Evolutionary conservation across 2,113 vertebrate species (phyloP).

Genomic region (Promerops cafer): DNA sequence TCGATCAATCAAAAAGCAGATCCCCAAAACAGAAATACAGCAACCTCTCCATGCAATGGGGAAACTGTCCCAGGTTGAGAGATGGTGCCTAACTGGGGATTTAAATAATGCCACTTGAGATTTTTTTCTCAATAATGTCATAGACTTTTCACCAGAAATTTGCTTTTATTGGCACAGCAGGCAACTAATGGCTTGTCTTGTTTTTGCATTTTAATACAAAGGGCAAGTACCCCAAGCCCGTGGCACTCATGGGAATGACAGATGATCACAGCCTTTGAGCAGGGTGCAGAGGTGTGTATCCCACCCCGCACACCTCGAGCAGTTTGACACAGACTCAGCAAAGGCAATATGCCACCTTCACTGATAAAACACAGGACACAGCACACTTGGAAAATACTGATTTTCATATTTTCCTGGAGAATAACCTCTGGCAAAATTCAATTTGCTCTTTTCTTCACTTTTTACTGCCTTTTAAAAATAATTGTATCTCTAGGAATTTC

Average conservation of each 20-base stretch:
- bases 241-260: neutral
- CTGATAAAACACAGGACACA: neutral
- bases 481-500: slow-evolving; percentile 23
- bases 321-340: neutral
- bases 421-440: slow-evolving; percentile 32
- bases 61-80: neutral
- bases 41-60: neutral
- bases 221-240: neutral
- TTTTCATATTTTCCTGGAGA: neutral
- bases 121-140: neutral
- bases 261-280: neutral
- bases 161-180: neutral
- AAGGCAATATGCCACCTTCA: neutral
- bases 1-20: neutral
- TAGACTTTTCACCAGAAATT: neutral
- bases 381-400: neutral
- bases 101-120: neutral
- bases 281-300: neutral
- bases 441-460: slow-evolving; percentile 17
- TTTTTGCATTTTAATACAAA: neutral
- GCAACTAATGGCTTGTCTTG: neutral
- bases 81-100: rapidly evolving
- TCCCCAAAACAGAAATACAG: neutral
- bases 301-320: neutral
- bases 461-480: slow-evolving; percentile 43